Conservation (phyloP, 2,113 vertebrate genomes). For the Microtus montanus region DNA sequence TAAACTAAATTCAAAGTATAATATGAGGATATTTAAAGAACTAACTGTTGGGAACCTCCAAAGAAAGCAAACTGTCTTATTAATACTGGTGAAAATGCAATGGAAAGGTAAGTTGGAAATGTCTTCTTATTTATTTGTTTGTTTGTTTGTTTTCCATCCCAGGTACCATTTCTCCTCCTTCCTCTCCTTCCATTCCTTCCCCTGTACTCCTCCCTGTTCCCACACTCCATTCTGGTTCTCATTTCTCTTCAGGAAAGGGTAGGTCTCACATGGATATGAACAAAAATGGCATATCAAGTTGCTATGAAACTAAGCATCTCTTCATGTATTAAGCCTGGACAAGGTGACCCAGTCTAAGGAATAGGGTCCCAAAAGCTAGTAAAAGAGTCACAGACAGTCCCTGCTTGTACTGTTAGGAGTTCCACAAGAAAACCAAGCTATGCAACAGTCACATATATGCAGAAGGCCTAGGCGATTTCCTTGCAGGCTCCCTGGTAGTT, state of each 20-base stretch:
- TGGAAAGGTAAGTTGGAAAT: not conserved
- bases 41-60: not conserved
- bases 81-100: not conserved
- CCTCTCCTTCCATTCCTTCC: not conserved
- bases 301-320: not conserved
- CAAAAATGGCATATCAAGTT: not conserved
- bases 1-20: conserved; percentile 8
- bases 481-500: not conserved
- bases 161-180: not conserved
- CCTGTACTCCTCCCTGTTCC: not conserved
- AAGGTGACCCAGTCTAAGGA: not conserved
- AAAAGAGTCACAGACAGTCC: not conserved
- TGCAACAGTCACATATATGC: not conserved
- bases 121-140: not conserved
- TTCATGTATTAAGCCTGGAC: not conserved
- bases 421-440: not conserved
- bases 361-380: not conserved
- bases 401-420: not conserved
- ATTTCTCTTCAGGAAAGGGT: not conserved
- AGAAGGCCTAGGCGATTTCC: not conserved
- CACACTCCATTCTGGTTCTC: not conserved
- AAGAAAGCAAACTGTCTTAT: conserved; percentile 14
- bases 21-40: conserved; percentile 53
- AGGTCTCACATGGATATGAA: not conserved
- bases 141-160: not conserved